phyloP scores from a whole-genome alignment of 2,113 vertebrate genomes.

The Merops nubicus region DNA sequence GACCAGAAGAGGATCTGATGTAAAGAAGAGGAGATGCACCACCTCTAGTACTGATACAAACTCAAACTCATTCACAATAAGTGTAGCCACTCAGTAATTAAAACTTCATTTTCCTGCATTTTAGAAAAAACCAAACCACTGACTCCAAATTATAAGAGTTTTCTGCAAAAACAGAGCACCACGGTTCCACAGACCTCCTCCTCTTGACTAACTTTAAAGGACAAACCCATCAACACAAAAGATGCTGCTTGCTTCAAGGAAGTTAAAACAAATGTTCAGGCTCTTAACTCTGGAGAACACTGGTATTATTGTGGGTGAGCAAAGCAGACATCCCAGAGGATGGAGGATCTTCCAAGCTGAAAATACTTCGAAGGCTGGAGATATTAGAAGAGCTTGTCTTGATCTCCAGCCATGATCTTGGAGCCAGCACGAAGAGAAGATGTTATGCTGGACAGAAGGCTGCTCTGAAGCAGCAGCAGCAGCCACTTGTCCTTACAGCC shows the following conservation, averaged over 20 bases:
- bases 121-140: neutral
- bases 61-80: neutral
- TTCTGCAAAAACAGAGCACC: neutral
- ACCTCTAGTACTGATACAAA: neutral
- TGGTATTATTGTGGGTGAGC: neutral
- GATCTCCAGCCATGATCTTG: neutral
- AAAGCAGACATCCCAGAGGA: neutral
- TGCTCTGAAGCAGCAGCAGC: neutral
- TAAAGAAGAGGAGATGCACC: too few species aligned
- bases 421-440: neutral
- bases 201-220: neutral
- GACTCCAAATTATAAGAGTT: neutral
- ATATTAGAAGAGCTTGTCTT: neutral
- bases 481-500: neutral
- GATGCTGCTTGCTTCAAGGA: neutral
- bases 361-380: neutral
- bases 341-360: neutral
- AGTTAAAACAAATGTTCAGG: neutral
- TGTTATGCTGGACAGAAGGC: neutral
- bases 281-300: neutral
- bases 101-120: neutral
- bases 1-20: neutral
- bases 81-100: neutral
- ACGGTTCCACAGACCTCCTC: neutral
- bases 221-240: neutral